Conservation (phyloP, 1,140 invertebrate species). For the Drosophila bifasciata region DNA sequence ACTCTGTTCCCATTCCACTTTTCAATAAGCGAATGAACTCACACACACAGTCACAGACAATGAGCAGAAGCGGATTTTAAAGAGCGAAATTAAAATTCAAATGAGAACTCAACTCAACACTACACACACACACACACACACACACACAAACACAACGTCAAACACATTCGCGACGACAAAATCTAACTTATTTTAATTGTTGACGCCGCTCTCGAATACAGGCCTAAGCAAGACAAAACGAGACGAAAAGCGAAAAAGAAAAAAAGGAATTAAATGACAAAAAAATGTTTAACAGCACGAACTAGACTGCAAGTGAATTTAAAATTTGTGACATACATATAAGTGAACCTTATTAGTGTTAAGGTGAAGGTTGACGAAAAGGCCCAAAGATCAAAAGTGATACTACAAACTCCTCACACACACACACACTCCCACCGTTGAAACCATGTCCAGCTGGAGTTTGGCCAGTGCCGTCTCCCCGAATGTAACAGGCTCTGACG, state of each 20-base stretch:
- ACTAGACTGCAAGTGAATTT: background rate
- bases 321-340: background rate
- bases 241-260: slow-evolving; percentile 14
- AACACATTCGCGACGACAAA: slow-evolving; percentile 8
- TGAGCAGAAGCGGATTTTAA: slow-evolving; percentile 19
- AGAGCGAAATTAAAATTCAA: slow-evolving; percentile 35
- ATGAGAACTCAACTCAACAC: slow-evolving; percentile 39
- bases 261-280: slow-evolving; percentile 31
- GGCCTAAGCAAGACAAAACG: slow-evolving; percentile 36
- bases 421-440: slow-evolving; percentile 8
- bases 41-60: background rate
- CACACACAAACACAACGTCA: slow-evolving; percentile 3
- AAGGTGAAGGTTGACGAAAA: slow-evolving; percentile 20
- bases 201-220: slow-evolving; percentile 35
- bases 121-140: slow-evolving; percentile 15
- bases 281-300: slow-evolving; percentile 19
- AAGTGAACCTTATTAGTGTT: slow-evolving; percentile 20
- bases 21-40: slow-evolving; percentile 50
- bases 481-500: slow-evolving; percentile 59
- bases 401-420: background rate
- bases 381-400: slow-evolving; percentile 32
- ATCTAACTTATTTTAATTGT: slow-evolving; percentile 52
- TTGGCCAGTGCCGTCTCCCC: slow-evolving; percentile 67
- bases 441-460: slow-evolving; percentile 71
- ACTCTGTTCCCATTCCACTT: background rate